A percentile compares a stretch with the other conserved stretches of the same genome.
phyloP scores from a whole-genome alignment of 1,140 invertebrate genomes.

The Atta colombica region DNA sequence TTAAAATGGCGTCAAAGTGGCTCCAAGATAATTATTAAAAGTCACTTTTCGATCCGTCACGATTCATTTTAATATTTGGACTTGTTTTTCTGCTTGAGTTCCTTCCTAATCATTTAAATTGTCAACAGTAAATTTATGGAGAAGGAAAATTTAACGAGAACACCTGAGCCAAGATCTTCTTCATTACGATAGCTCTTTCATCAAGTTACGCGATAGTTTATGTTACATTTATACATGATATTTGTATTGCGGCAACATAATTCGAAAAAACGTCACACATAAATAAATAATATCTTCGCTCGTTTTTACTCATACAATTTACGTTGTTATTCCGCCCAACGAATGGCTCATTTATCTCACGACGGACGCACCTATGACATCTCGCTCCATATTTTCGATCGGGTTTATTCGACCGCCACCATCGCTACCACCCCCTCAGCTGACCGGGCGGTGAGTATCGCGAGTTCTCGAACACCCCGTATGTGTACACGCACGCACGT shows the following conservation, averaged over 20 bases:
- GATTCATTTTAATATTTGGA: too few species aligned
- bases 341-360: constrained; percentile 36
- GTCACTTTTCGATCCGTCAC: too few species aligned
- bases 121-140: background rate
- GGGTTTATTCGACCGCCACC: background rate
- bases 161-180: background rate
- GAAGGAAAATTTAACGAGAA: background rate
- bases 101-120: background rate
- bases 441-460: constrained; percentile 12
- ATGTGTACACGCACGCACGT: constrained; percentile 68
- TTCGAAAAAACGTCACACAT: background rate
- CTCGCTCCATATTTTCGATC: constrained; percentile 2
- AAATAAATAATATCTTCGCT: background rate
- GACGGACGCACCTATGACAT: constrained; percentile 10
- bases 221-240: background rate
- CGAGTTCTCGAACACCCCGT: constrained; percentile 58
- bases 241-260: background rate
- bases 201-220: background rate
- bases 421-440: background rate
- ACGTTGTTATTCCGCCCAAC: constrained; percentile 6
- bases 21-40: too few species aligned
- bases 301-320: background rate
- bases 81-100: too few species aligned
- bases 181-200: background rate
- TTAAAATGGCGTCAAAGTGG: too few species aligned